Evolutionary conservation across 2,888 invertebrate genomes (phyloP).

Genomic region (Drosophila neonasuta): DNA sequence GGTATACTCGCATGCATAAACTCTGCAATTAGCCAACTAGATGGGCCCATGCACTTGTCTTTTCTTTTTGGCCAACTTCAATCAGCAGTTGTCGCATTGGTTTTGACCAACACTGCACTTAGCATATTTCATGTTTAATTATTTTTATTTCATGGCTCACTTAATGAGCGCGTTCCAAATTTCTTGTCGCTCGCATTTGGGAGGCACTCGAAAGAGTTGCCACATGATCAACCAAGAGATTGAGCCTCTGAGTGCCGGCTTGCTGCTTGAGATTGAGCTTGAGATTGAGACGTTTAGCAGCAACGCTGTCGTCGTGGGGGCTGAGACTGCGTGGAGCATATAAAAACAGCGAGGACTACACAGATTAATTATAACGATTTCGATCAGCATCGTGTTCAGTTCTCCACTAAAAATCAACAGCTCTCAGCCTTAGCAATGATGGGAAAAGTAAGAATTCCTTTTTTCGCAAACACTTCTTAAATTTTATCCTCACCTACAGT

Average conservation of each 20-base stretch:
- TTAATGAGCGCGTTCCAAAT: constrained; percentile 63
- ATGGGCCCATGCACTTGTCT: constrained; percentile 5
- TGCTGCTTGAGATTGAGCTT: constrained; percentile 18
- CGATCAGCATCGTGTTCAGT: constrained; percentile 54
- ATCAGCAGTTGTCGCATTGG: constrained; percentile 10
- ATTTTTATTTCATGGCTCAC: constrained; percentile 49
- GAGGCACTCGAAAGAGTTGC: constrained; percentile 41
- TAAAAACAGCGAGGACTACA: constrained; percentile 67
- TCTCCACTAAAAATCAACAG: background rate
- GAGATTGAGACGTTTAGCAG: constrained; percentile 42
- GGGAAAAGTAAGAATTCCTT: constrained; percentile 60
- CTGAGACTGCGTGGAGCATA: constrained; percentile 31
- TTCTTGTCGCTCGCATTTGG: constrained; percentile 34
- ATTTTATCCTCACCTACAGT: constrained; percentile 15
- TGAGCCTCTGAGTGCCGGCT: constrained; percentile 27
- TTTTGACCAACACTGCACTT: constrained; percentile 46
- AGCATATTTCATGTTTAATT: constrained; percentile 63
- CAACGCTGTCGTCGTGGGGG: constrained; percentile 16
- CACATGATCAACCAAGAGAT: constrained; percentile 26
- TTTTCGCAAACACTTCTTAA: background rate
- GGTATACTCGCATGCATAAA: background rate
- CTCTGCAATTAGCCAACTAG: background rate
- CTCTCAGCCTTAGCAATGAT: constrained; percentile 27
- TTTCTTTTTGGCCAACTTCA: constrained; percentile 15
- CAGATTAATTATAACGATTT: constrained; percentile 66